Percentiles rank a stretch among this genome's conserved stretches.
These are phyloP conservation scores for Lapara coniferarum DNA, from an alignment of 2,888 invertebrate species.

Conservation along the genomic window DNA sequence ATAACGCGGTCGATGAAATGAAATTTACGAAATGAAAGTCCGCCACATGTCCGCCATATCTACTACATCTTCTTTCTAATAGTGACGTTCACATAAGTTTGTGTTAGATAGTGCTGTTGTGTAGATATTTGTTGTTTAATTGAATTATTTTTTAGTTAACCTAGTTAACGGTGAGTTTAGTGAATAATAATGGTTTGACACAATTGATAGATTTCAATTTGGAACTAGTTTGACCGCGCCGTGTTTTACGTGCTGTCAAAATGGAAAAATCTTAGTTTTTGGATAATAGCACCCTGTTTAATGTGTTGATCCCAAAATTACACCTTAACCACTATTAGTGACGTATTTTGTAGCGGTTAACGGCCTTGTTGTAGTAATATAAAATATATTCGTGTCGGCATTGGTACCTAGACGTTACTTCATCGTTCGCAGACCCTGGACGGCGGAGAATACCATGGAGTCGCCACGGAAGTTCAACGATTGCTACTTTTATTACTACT, in stretches of 20 bases:
- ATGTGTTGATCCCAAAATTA: constrained; percentile 48
- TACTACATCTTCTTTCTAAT: constrained; percentile 74
- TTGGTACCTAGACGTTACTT: constrained; percentile 45
- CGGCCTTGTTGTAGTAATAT: constrained; percentile 32
- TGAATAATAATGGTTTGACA: constrained; percentile 45
- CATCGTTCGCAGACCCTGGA: constrained; percentile 70
- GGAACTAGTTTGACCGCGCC: constrained; percentile 69
- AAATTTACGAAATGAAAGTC: constrained; percentile 67
- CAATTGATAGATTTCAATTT: constrained; percentile 56
- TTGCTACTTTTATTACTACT: constrained; percentile 95
- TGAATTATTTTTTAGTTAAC: constrained; percentile 75
- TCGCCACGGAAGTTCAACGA: constrained; percentile 91
- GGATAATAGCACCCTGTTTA: constrained; percentile 47
- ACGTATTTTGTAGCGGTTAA: constrained; percentile 45
- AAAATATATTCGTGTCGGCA: constrained; percentile 48
- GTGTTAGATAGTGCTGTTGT: constrained; percentile 71
- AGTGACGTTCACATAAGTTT: constrained; percentile 80
- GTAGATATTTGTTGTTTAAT: constrained; percentile 75
- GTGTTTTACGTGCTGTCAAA: constrained; percentile 75
- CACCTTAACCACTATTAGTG: constrained; percentile 38
- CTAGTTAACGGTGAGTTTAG: constrained; percentile 70
- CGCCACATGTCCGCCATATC: constrained; percentile 81
- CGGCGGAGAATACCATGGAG: constrained; percentile 83
- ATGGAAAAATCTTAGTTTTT: constrained; percentile 67
- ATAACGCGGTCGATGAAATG: constrained; percentile 59